Conservation (phyloP, 1,140 invertebrate genomes). For the Ericerus pela region DNA sequence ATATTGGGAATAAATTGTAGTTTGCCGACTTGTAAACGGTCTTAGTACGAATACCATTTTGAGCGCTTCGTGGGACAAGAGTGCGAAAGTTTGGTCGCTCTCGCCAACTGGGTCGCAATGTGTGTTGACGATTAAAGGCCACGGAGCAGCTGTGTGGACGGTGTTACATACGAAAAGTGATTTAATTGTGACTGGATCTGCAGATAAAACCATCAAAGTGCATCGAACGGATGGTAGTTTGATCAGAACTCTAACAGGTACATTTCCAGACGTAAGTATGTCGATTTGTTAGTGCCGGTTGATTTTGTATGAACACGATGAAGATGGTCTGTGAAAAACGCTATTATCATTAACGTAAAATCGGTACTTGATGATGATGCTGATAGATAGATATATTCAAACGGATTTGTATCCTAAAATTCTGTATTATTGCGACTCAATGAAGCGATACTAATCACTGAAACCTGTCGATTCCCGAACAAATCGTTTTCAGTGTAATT, state of each 20-base stretch:
- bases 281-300: too few species aligned
- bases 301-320: too few species aligned
- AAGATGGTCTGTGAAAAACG: background rate
- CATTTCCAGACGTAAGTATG: too few species aligned
- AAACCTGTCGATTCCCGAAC: too few species aligned
- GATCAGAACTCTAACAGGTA: background rate
- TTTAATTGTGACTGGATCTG: constrained; percentile 66
- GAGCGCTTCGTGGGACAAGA: constrained; percentile 83
- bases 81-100: constrained; percentile 39
- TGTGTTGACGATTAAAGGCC: constrained; percentile 48
- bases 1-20: constrained; percentile 31
- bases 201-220: constrained; percentile 64
- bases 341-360: too few species aligned
- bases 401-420: too few species aligned
- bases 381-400: too few species aligned
- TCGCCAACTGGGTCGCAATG: constrained; percentile 6
- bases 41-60: constrained; percentile 39
- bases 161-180: constrained; percentile 45
- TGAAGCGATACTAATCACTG: too few species aligned
- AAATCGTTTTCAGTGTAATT: background rate
- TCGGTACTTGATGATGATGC: too few species aligned
- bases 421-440: too few species aligned
- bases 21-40: constrained; percentile 46
- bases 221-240: background rate
- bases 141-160: constrained; percentile 79